These are phyloP conservation scores for Pipa parva DNA, from an alignment of 2,113 vertebrate species.

Conservation along the genomic window DNA sequence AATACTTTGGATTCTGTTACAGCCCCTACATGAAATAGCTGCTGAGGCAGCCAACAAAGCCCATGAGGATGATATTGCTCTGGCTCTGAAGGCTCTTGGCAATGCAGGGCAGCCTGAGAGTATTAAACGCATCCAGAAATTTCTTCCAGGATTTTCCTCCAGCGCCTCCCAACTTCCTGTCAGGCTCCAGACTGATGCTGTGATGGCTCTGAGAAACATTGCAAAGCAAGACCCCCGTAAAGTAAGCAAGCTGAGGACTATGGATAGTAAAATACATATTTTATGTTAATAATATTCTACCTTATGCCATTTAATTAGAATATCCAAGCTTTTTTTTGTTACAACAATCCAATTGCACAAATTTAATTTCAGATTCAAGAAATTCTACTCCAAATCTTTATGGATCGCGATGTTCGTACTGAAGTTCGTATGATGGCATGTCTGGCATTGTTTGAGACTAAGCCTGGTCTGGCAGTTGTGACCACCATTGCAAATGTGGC, in stretches of 20 bases:
- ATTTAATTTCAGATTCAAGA: slow-evolving; percentile 67
- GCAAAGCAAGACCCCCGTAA: slow-evolving; percentile 63
- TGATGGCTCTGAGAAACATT: slow-evolving; percentile 73
- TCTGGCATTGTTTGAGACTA: slow-evolving; percentile 73
- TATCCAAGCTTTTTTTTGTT: too few species aligned
- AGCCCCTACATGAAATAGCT: slow-evolving; percentile 76
- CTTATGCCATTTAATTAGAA: too few species aligned
- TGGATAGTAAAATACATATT: too few species aligned
- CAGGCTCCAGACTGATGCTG: slow-evolving; percentile 63
- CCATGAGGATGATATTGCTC: slow-evolving; percentile 64
- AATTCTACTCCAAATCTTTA: slow-evolving; percentile 66
- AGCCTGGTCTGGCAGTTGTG: slow-evolving; percentile 64
- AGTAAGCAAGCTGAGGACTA: slow-evolving; percentile 51
- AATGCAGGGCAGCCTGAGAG: slow-evolving; percentile 74
- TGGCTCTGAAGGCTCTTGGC: slow-evolving; percentile 74
- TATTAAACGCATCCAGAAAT: slow-evolving; percentile 73
- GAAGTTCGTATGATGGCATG: slow-evolving; percentile 74
- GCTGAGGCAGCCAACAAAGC: slow-evolving; percentile 55
- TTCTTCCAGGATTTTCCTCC: slow-evolving; percentile 64
- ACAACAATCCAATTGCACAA: background rate
- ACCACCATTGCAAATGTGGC: slow-evolving; percentile 62
- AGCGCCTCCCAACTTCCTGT: slow-evolving; percentile 54
- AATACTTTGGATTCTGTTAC: slow-evolving; percentile 1
- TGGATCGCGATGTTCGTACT: slow-evolving; percentile 60
- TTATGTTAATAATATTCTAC: too few species aligned